These are phyloP conservation scores for Oryctes rhinoceros DNA, from an alignment of 1,140 invertebrate genomes.

Conservation along the genomic window DNA sequence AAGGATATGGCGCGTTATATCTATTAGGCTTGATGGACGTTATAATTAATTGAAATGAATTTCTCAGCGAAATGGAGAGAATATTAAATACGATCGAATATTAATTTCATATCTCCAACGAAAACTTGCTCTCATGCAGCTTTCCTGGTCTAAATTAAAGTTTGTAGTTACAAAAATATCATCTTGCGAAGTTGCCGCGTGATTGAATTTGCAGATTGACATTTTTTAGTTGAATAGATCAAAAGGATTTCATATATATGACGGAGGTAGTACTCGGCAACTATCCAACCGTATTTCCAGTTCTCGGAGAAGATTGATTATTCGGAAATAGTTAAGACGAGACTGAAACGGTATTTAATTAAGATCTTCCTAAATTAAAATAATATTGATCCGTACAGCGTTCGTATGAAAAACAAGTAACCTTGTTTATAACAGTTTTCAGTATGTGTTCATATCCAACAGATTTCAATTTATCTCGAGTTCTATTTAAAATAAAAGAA, in stretches of 20 bases:
- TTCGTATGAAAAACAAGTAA: too few species aligned
- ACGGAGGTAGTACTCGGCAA: not conserved
- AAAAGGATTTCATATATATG: not conserved
- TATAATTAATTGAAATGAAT: too few species aligned
- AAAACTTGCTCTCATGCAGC: not conserved
- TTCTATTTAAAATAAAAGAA: too few species aligned
- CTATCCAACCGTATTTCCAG: not conserved
- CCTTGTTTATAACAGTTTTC: too few species aligned
- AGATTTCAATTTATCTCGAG: too few species aligned
- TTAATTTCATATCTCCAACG: not conserved
- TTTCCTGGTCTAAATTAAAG: not conserved
- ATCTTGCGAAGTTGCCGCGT: not conserved
- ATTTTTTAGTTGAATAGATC: constrained; percentile 1
- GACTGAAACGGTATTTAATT: not conserved
- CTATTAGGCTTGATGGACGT: too few species aligned
- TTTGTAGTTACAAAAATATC: not conserved
- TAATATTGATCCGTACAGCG: not conserved
- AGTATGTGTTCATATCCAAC: too few species aligned
- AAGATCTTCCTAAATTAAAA: not conserved
- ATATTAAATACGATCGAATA: too few species aligned
- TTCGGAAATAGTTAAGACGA: not conserved
- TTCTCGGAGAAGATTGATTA: not conserved
- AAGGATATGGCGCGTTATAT: too few species aligned
- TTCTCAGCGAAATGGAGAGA: too few species aligned
- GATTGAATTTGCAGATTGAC: not conserved